A percentile compares a stretch with the other conserved stretches of the same genome.
phyloP scores from a whole-genome alignment of 64 coral and sea anemone species.

The Actinia tenebrosa region DNA sequence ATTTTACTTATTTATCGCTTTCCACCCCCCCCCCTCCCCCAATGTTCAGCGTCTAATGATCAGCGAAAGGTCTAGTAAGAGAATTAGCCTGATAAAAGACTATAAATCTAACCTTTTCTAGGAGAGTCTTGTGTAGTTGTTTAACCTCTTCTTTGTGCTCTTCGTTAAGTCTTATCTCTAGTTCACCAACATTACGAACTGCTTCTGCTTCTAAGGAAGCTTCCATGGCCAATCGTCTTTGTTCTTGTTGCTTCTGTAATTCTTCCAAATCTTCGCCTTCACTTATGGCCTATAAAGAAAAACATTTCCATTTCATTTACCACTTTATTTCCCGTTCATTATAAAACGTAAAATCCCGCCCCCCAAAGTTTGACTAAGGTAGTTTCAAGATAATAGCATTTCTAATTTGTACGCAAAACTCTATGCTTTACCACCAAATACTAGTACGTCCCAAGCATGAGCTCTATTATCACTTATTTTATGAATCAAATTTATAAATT shows the following conservation, averaged over 20 bases:
- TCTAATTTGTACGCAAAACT: too few species aligned
- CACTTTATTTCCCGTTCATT: too few species aligned
- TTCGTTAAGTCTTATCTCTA: conserved; percentile 67
- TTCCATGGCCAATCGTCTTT: conserved; percentile 57
- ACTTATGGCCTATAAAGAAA: conserved; percentile 60
- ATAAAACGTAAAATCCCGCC: too few species aligned
- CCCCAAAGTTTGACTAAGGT: too few species aligned
- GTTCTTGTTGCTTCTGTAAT: conserved; percentile 67
- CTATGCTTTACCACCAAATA: too few species aligned
- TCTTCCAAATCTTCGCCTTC: conserved; percentile 59
- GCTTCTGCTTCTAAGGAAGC: conserved; percentile 75
- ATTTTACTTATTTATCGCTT: too few species aligned
- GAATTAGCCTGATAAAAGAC: neutral
- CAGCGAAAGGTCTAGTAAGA: neutral
- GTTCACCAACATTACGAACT: conserved; percentile 54
- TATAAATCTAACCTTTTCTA: conserved; percentile 67
- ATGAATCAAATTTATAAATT: too few species aligned
- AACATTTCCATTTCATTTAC: neutral
- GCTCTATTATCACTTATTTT: too few species aligned
- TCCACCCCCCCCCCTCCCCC: too few species aligned
- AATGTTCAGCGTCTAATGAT: too few species aligned
- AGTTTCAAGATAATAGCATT: too few species aligned
- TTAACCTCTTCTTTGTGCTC: conserved; percentile 80
- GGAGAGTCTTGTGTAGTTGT: conserved; percentile 60
- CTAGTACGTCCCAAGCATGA: too few species aligned